phyloP scores from a whole-genome alignment of 2,113 vertebrate genomes.

The Parus major region DNA sequence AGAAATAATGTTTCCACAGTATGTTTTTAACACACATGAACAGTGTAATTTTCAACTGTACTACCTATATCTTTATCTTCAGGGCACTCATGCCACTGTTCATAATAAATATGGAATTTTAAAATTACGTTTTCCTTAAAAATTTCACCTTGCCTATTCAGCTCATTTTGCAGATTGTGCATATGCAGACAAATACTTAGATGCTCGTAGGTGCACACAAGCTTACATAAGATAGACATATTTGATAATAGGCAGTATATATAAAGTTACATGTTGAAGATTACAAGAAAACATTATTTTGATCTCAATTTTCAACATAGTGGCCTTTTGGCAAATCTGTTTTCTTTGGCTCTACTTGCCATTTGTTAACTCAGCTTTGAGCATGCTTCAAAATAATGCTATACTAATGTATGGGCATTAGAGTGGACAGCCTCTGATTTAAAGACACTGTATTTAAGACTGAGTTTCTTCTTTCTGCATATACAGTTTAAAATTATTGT shows the following conservation, averaged over 20 bases:
- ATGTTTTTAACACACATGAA: conserved; percentile 30
- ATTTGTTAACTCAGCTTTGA: neutral
- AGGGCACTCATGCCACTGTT: neutral
- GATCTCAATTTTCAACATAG: neutral
- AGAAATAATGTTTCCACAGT: neutral
- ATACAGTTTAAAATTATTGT: neutral
- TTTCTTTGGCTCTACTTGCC: neutral
- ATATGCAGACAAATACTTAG: neutral
- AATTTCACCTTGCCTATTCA: neutral
- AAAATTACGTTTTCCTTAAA: neutral
- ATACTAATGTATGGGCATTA: neutral
- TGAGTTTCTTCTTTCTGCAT: neutral
- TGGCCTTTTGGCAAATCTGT: neutral
- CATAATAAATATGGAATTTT: neutral
- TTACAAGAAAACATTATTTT: neutral
- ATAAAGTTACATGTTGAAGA: neutral
- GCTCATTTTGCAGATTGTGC: neutral
- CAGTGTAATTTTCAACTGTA: neutral
- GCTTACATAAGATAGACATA: neutral
- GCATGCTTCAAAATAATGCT: neutral
- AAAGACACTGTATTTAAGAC: neutral
- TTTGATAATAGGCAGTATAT: neutral
- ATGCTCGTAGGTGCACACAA: neutral
- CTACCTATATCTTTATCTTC: neutral
- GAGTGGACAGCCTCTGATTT: neutral